Base-by-base conservation (phyloP, 2,113 vertebrate genomes). In the Alaudala cheleensis region DNA sequence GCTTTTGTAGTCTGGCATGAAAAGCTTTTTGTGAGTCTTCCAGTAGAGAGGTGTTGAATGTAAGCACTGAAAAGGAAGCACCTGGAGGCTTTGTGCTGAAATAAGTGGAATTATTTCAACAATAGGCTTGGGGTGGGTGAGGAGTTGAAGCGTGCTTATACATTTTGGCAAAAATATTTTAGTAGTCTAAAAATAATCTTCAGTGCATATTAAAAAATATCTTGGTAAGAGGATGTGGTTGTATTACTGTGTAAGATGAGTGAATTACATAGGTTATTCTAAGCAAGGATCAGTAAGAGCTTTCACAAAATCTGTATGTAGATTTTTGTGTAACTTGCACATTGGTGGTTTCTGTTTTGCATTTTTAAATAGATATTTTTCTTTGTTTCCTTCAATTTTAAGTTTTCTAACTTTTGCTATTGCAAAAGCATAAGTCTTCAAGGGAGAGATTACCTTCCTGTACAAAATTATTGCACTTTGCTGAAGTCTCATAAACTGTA, bases 31-130 rank as follows among this genome's bases (percentile, higher is more conserved):
- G 42, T 86, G 64, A 61, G 54, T 72, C 58, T 91, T 81, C 39
- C 40, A 91, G 17, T 90, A n/a, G 40, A 73, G 83, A 66, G 10
- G 13, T 82, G 37, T 88, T 94, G 47, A 74, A 2, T 67, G 37
- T 37, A 47, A 81, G 40, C 7, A 8, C 34, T 79, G 77, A 64
- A 93, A 60, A 93, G 90, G 91, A 94, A 93, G 61, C 86, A 95
- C 72, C 90, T 92, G 92, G 86, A 77, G 67, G 51, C 45, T 94
- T 96, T 92, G 64, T 71, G 71, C 64, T 91, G 62, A 86, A 93
- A 54, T 58, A 56, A 81, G 62, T 73, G 70, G 47, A 91, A 94
- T 94, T 92, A 69, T 72, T 95, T 93, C 56, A 80, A 90, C 82
- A 95, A 45, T 77, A 64, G 76, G 33, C 39, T 29, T 88, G 54